Evolutionary conservation across 2,797 vertebrate species (phyloP), one percentile per base, ranked within the genome.

Genomic region (Staurois parvus): DNA sequence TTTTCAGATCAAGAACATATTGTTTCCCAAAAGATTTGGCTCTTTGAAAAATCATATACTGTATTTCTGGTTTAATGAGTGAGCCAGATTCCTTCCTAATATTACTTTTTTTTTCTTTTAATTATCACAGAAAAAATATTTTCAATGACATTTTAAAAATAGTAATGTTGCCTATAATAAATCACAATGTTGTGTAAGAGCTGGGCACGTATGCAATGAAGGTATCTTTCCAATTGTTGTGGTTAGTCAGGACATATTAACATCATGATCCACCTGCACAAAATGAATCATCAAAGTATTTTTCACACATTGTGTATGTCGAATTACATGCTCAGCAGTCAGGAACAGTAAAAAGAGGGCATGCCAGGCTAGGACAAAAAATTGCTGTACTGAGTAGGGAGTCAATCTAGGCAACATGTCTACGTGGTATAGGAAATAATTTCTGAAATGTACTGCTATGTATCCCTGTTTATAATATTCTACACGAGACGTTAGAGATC

Each of bases 231-330:
- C 17, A 48, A 56, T 67, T 74, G 45, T 66, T 66, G 32, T 80
- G 77, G 40, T 56, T 75, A 52, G 70, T 48, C 42, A 68, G 70
- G 62, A 2, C 32, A 30, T 85, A 34, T 68, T 75, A 74, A 19
- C 29, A 67, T 79, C 62, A 45, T 52, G 24, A 79, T 75, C 70
- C 76, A 85, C 68, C 69, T 67, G 68, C 69, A 66, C n/a, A 28
- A 9, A 67, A 12, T 66, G 76, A 67, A 21, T 79, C 76, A 84
- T 56, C 10, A 32, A 45, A 24, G 26, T 10, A 79, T 30, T 48
- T 45, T 19, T 68, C 17, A 21, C 64, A 45, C 64, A 29, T 9
- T n/a, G 29, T 28, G 59, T 45, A 45, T 9, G 4, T 70, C 52
- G 68, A 79, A 70, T 80, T 56, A 80, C 12, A 21, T 24, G n/a